Evolutionary conservation across 2,113 vertebrate species (phyloP), one percentile per base, ranked within the genome.

Genomic region (Cyprinodon variegatus): DNA sequence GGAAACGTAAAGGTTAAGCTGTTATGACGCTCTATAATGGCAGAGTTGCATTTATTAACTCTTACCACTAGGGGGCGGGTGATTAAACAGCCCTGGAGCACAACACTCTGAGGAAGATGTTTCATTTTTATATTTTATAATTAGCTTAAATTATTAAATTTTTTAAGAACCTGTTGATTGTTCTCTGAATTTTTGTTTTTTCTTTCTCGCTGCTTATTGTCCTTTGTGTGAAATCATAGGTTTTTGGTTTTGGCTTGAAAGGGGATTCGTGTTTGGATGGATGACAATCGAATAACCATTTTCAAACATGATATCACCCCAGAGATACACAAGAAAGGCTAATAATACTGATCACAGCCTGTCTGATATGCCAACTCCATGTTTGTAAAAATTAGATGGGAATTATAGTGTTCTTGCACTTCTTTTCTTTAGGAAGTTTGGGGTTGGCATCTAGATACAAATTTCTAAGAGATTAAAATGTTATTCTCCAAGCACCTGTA

Each of bases 1-100:
- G 41, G 80, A 41, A 77, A 59, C 81, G n/a, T 36, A 74, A 64
- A 68, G 82, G 66, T 68, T 61, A 48, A 81, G 88, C 85, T 92
- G 88, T 90, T 81, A 88, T 90, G 91, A 92, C 84, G 88, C 91
- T 88, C 86, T 72, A 75, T 71, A 80, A 60, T 72, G 79, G 50
- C n/a, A 74, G 45, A 77, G 77, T 81, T 81, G 76, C 61, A 12
- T 50, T 68, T 7, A 8, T 76, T 20, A 38, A 67, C 60, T 64
- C 70, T 60, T 71, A 79, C 78, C 84, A 85, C 78, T 57, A 71
- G 80, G 85, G 76, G 86, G 86, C 80, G 70, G 65, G 65, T 89
- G 87, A 86, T 78, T 87, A 67, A 84, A 79, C 88, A 81, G 90
- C 75, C 63, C 61, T 65, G 70, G 40, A 74, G 69, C 40, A 79